phyloP scores from a whole-genome alignment of 2,113 vertebrate species.

The Aspiorhynchus laticeps region DNA sequence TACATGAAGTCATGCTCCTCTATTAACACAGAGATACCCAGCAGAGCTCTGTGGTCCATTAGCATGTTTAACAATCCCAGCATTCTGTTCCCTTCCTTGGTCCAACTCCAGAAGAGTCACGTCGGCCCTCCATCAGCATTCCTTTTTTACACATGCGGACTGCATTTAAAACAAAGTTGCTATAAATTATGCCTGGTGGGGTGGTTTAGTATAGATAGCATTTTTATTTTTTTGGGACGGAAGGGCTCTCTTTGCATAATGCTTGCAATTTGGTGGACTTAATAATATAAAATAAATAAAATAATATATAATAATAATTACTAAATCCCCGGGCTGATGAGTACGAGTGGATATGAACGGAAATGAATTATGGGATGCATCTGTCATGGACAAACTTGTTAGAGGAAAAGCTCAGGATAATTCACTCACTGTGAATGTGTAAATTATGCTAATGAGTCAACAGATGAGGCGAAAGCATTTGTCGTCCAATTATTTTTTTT shows the following conservation, averaged over 20 bases:
- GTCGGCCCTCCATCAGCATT: background rate
- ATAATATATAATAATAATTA: no score
- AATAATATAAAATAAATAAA: no score
- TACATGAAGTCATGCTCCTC: conserved; percentile 19
- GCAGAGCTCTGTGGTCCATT: background rate
- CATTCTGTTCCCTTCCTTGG: background rate
- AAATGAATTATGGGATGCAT: conserved; percentile 51
- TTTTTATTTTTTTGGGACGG: background rate
- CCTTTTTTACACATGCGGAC: background rate
- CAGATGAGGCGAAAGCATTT: conserved; percentile 51
- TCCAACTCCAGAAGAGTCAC: background rate
- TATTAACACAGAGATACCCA: background rate
- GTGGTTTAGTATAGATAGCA: background rate
- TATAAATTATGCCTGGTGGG: background rate
- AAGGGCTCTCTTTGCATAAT: background rate
- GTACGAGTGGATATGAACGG: conserved; percentile 12
- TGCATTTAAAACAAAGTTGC: background rate
- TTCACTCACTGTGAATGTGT: conserved; percentile 54
- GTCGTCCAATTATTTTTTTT: conserved; percentile 44
- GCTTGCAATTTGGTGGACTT: background rate
- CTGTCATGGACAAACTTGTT: conserved; percentile 50
- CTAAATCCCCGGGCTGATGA: conserved; percentile 6
- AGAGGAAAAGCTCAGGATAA: conserved; percentile 40
- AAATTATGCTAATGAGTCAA: conserved; percentile 56
- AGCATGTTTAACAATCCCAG: conserved; percentile 7